These are phyloP conservation scores for Megalops atlanticus DNA, from an alignment of 2,113 vertebrate genomes.

Conservation along the genomic window DNA sequence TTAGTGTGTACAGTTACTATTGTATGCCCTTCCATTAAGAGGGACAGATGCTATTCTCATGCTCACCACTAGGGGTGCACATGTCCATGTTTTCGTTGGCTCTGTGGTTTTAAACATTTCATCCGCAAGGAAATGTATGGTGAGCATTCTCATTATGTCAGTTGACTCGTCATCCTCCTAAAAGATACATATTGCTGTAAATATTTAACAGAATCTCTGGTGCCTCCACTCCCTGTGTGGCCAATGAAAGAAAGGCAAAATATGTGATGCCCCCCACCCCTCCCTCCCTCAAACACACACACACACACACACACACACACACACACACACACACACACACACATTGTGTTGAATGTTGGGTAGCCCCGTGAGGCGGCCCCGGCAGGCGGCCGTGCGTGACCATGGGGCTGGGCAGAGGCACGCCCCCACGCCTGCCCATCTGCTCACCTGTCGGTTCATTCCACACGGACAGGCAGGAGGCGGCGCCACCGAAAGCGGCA, in stretches of 20 bases:
- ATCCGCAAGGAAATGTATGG: background rate
- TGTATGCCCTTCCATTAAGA: no score
- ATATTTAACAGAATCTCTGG: constrained; percentile 44
- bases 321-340: background rate
- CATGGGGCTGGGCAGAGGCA: background rate
- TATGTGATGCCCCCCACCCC: background rate
- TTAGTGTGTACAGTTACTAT: no score
- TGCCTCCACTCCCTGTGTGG: constrained; percentile 28
- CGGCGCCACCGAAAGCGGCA: constrained; percentile 1
- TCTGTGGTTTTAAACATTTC: background rate
- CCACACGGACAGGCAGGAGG: constrained; percentile 8
- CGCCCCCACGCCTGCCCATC: background rate
- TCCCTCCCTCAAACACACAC: no score
- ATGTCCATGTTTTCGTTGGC: constrained; percentile 39
- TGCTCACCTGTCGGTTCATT: constrained; percentile 17
- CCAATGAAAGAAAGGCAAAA: constrained; percentile 28
- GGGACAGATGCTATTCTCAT: background rate
- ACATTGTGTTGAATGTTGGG: no score
- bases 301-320: background rate
- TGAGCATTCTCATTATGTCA: background rate
- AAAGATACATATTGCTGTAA: constrained; percentile 28
- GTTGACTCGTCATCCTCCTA: background rate
- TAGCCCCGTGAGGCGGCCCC: background rate
- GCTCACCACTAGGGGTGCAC: constrained; percentile 50
- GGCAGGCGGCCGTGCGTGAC: constrained; percentile 8